These are phyloP conservation scores for Cryptocephalus moraei DNA, from an alignment of 2,888 invertebrate genomes.

Conservation along the genomic window DNA sequence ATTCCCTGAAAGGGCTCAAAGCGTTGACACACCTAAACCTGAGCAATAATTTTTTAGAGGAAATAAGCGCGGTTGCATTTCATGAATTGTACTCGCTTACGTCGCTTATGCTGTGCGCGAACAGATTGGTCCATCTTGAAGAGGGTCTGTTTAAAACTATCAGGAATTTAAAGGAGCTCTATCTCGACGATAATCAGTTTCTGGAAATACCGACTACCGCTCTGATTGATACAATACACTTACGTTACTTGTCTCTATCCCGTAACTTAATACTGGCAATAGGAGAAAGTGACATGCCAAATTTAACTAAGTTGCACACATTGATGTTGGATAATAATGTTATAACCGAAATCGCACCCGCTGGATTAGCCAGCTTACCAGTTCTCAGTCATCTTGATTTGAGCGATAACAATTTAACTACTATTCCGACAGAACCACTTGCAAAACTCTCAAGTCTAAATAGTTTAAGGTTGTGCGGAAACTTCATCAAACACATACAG, in stretches of 20 bases:
- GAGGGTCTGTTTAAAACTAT: constrained; percentile 58
- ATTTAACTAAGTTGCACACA: constrained; percentile 57
- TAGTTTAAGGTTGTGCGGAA: constrained; percentile 67
- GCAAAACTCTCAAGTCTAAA: constrained; percentile 68
- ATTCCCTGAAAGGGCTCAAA: constrained; percentile 64
- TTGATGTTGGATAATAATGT: constrained; percentile 68
- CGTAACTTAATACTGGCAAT: constrained; percentile 70
- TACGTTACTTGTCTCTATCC: constrained; percentile 66
- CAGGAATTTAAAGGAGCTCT: constrained; percentile 60
- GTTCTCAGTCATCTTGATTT: constrained; percentile 64
- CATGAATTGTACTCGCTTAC: constrained; percentile 64
- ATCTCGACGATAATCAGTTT: constrained; percentile 69
- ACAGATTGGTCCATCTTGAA: constrained; percentile 64
- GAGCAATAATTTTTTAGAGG: constrained; percentile 66
- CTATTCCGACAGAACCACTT: constrained; percentile 64
- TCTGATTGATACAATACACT: constrained; percentile 51
- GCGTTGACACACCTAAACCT: constrained; percentile 60
- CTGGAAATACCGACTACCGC: constrained; percentile 65
- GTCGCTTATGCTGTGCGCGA: constrained; percentile 65
- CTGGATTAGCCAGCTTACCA: constrained; percentile 64
- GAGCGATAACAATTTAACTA: constrained; percentile 72
- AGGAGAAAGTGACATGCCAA: constrained; percentile 61
- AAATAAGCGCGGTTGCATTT: constrained; percentile 66
- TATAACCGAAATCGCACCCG: constrained; percentile 58
- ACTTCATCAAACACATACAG: constrained; percentile 62